These are phyloP conservation scores for Tenodera sinensis DNA, from an alignment of 2,888 invertebrate species.

Conservation along the genomic window DNA sequence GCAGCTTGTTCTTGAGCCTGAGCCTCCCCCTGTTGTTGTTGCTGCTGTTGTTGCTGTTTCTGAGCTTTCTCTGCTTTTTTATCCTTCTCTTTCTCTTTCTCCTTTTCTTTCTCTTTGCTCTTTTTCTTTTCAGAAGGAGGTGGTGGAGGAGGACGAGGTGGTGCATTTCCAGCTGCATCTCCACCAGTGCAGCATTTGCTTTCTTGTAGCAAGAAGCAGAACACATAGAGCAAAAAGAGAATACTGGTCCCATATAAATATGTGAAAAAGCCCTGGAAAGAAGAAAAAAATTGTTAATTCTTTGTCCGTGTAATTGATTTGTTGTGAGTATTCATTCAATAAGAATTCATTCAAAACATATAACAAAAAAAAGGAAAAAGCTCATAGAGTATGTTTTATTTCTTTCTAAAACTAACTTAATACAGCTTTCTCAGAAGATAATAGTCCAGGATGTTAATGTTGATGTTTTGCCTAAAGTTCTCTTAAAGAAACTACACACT, in stretches of 20 bases:
- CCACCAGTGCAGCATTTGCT: constrained; percentile 77
- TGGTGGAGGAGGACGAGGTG: constrained; percentile 56
- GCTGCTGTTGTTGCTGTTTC: constrained; percentile 52
- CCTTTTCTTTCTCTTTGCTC: constrained; percentile 52
- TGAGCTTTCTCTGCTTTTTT: constrained; percentile 57
- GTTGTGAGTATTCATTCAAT: no score
- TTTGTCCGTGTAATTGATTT: no score
- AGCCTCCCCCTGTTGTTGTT: constrained; percentile 20
- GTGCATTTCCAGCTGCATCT: constrained; percentile 59
- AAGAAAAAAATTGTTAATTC: neutral
- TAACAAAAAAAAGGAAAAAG: no score
- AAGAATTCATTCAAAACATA: no score
- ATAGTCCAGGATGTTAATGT: no score
- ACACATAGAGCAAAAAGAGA: constrained; percentile 87
- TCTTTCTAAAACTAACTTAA: no score
- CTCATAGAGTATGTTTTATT: no score
- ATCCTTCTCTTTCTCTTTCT: constrained; percentile 53
- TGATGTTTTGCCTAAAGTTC: no score
- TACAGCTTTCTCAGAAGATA: no score
- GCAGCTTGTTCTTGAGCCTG: constrained; percentile 46
- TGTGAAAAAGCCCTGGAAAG: constrained; percentile 76
- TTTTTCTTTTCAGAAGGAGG: constrained; percentile 48
- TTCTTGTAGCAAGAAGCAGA: constrained; percentile 90
- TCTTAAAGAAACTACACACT: no score
- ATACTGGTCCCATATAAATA: constrained; percentile 92